These are phyloP conservation scores for Aramus guarauna DNA, from an alignment of 2,113 vertebrate genomes.

Conservation along the genomic window DNA sequence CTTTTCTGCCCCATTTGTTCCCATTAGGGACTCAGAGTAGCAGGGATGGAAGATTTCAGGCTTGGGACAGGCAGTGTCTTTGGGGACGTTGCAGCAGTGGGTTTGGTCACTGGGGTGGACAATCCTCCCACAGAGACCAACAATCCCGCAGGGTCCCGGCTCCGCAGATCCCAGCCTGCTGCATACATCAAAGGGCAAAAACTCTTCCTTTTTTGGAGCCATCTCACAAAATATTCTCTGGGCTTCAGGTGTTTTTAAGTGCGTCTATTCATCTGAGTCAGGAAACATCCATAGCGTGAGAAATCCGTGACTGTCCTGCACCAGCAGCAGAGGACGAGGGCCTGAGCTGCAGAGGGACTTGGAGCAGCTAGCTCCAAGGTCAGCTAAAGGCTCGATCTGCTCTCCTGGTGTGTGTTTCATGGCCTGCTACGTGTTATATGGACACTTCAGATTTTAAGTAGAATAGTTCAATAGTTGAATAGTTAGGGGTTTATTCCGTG, in stretches of 20 bases:
- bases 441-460: background rate
- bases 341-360: background rate
- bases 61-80: background rate
- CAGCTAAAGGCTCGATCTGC: background rate
- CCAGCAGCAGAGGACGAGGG: background rate
- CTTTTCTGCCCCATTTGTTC: constrained; percentile 11
- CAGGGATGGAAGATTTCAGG: background rate
- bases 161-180: background rate
- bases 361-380: background rate
- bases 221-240: background rate
- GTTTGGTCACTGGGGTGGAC: background rate
- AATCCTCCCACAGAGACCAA: background rate
- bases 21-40: background rate
- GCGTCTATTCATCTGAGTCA: background rate
- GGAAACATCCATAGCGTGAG: background rate
- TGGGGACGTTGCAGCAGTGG: background rate
- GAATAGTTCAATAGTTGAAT: background rate
- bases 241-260: background rate
- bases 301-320: background rate
- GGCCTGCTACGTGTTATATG: background rate
- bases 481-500: background rate
- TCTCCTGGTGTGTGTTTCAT: background rate
- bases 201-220: background rate
- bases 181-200: background rate
- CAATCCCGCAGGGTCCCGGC: background rate